Evolutionary conservation across 2,113 vertebrate genomes (phyloP).

Genomic region (Origma solitaria): DNA sequence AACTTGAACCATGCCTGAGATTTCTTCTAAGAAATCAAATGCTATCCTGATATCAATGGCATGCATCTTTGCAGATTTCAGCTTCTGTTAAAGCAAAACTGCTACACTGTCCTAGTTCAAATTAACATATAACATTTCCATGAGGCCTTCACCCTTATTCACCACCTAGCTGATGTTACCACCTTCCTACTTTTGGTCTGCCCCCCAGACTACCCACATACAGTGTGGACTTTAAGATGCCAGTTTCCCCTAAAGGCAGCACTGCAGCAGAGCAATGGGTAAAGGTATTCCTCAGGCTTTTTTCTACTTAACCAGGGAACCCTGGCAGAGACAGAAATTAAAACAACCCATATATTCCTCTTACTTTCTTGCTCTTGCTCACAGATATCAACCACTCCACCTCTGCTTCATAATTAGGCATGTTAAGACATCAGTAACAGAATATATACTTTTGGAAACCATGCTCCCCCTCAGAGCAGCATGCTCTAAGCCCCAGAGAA

Average conservation of each 20-base stretch:
- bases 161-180: neutral
- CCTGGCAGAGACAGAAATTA: neutral
- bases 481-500: neutral
- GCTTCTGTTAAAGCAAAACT: neutral
- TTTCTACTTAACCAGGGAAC: neutral
- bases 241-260: neutral
- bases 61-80: neutral
- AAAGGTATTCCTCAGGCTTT: neutral
- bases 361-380: neutral
- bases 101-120: neutral
- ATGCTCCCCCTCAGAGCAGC: neutral
- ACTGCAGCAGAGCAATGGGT: neutral
- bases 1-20: neutral
- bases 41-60: neutral
- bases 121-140: neutral
- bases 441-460: neutral
- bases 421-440: neutral
- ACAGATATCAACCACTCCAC: neutral
- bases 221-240: neutral
- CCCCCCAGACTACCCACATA: neutral
- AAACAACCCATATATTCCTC: neutral
- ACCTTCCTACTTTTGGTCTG: neutral
- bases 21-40: neutral
- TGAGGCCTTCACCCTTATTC: neutral
- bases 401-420: neutral